phyloP scores from a whole-genome alignment of 2,113 vertebrate species.

The Phylloscopus trochiloides region DNA sequence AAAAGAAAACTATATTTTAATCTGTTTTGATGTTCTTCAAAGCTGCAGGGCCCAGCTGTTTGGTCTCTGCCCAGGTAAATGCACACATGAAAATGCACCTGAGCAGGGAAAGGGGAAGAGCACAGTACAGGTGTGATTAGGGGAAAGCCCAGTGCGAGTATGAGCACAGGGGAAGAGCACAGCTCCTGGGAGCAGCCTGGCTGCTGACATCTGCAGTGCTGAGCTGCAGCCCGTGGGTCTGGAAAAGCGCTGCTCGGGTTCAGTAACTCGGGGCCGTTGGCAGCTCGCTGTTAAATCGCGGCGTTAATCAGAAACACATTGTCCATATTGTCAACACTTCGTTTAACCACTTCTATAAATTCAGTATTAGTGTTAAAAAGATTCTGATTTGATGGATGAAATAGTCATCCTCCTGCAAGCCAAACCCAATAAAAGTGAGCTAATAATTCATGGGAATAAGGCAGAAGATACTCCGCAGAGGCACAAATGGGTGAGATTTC shows the following conservation, averaged over 20 bases:
- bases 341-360: slow-evolving; percentile 81
- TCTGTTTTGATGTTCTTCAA: neutral
- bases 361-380: slow-evolving; percentile 73
- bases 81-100: neutral
- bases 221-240: slow-evolving; percentile 34
- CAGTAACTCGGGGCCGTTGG: slow-evolving; percentile 60
- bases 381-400: slow-evolving; percentile 76
- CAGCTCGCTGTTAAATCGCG: slow-evolving; percentile 67
- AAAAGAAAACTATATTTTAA: neutral
- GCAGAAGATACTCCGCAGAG: slow-evolving; percentile 50
- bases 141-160: fast-evolving
- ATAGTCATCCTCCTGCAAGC: slow-evolving; percentile 68
- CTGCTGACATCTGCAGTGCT: neutral
- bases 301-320: slow-evolving; percentile 82
- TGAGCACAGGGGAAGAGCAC: neutral
- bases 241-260: slow-evolving; percentile 57
- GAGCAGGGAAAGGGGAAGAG: neutral
- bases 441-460: slow-evolving; percentile 58
- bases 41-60: neutral
- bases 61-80: neutral
- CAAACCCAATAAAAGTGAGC: slow-evolving; percentile 73
- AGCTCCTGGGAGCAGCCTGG: neutral
- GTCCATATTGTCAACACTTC: slow-evolving; percentile 80
- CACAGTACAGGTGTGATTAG: fast-evolving
- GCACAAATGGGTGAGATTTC: slow-evolving; percentile 11